Evolutionary conservation across 2,888 invertebrate species (phyloP).

Genomic region (Epinotia demarniana): DNA sequence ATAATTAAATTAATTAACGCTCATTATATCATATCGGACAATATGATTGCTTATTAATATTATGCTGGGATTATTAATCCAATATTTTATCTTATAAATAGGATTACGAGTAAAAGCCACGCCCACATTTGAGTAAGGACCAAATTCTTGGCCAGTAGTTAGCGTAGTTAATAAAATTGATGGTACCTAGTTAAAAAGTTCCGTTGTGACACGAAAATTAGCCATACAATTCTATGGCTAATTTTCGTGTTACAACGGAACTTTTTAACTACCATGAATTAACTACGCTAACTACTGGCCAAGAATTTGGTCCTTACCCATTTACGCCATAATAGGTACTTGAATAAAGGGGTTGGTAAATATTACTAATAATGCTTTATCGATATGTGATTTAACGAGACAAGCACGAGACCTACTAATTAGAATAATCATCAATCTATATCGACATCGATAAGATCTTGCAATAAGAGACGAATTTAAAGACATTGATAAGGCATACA

Average conservation of each 20-base stretch:
- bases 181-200: too few relatives aligned
- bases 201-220: too few relatives aligned
- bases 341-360: neutral
- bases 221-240: too few relatives aligned
- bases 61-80: neutral
- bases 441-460: neutral
- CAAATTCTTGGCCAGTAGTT: too few relatives aligned
- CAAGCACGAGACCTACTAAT: too few relatives aligned
- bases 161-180: too few relatives aligned
- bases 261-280: too few relatives aligned
- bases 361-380: neutral
- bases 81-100: neutral
- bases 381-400: neutral
- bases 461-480: neutral
- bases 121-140: too few relatives aligned
- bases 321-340: neutral
- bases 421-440: neutral
- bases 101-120: neutral
- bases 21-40: constrained; percentile 4
- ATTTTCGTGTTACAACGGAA: too few relatives aligned
- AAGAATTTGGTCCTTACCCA: too few relatives aligned
- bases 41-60: constrained; percentile 15
- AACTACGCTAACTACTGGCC: too few relatives aligned
- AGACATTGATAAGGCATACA: neutral
- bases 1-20: constrained; percentile 22